These are phyloP conservation scores for Morone chrysops DNA, from an alignment of 2,113 vertebrate species.

Conservation along the genomic window DNA sequence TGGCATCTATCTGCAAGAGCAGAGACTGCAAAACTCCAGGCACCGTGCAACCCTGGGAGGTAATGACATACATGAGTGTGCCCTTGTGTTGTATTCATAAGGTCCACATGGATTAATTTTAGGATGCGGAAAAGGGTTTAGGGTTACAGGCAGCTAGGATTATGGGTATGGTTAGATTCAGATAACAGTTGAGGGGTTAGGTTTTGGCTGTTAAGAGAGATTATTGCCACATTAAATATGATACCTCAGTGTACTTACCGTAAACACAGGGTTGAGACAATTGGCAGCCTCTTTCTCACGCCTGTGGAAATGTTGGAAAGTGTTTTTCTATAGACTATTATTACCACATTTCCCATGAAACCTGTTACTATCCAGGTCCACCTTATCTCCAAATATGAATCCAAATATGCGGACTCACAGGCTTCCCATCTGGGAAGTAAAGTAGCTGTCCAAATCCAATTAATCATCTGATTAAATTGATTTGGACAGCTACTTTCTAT, in stretches of 20 bases:
- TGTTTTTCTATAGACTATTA: neutral
- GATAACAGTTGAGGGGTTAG: neutral
- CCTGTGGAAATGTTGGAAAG: neutral
- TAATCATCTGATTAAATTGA: neutral
- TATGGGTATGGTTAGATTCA: neutral
- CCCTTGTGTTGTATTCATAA: neutral
- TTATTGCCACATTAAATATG: neutral
- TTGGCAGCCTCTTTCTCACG: neutral
- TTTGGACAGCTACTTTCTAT: neutral
- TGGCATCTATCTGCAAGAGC: conserved; percentile 81
- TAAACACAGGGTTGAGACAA: neutral
- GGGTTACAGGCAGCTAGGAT: conserved; percentile 5
- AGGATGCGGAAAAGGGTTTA: neutral
- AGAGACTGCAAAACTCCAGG: conserved; percentile 82
- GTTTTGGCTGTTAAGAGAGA: neutral
- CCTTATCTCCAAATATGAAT: neutral
- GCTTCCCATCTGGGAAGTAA: too few relatives aligned
- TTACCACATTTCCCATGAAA: neutral
- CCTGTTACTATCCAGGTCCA: neutral
- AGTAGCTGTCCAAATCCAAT: too few relatives aligned
- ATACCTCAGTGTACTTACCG: neutral
- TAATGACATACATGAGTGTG: conserved; percentile 57
- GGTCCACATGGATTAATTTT: neutral
- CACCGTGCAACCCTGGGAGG: conserved; percentile 88
- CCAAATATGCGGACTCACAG: neutral